A percentile compares a stretch with the other conserved stretches of the same genome.
phyloP scores from a whole-genome alignment of 2,888 invertebrate species.

The Caenorhabditis plicata region DNA sequence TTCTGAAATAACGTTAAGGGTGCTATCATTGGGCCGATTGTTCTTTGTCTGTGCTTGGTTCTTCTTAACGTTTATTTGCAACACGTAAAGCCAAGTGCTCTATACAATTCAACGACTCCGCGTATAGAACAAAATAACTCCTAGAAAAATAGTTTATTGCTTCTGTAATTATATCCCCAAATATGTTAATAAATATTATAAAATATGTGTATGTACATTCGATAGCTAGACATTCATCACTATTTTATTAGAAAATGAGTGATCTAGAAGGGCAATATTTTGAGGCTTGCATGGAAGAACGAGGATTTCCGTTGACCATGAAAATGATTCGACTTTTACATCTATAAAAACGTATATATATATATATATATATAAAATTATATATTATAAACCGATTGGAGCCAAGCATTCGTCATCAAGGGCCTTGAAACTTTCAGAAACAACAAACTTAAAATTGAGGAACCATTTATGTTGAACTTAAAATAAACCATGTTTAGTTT shows the following conservation, averaged over 20 bases:
- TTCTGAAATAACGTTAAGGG: slow-evolving; percentile 72
- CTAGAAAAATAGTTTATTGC: too few relatives aligned
- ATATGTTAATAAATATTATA: too few relatives aligned
- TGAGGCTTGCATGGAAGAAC: slow-evolving; percentile 85
- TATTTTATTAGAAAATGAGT: slow-evolving; percentile 23
- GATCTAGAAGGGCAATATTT: slow-evolving; percentile 40
- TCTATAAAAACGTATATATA: slow-evolving; percentile 66
- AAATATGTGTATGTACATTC: too few relatives aligned
- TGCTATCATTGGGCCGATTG: slow-evolving; percentile 90
- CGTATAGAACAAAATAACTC: slow-evolving; percentile 20
- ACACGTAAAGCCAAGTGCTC: slow-evolving; percentile 43
- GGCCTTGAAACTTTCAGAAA: slow-evolving; percentile 33
- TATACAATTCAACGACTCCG: slow-evolving; percentile 19
- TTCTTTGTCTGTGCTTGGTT: slow-evolving; percentile 90
- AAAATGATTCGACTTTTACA: slow-evolving; percentile 83
- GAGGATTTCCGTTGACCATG: slow-evolving; percentile 94
- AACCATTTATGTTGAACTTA: slow-evolving; percentile 82
- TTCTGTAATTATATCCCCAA: too few relatives aligned
- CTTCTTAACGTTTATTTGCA: slow-evolving; percentile 74
- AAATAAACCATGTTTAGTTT: neutral
- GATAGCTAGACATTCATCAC: slow-evolving; percentile 13
- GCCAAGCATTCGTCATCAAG: slow-evolving; percentile 18
- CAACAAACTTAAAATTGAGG: slow-evolving; percentile 91
- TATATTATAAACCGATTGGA: slow-evolving; percentile 17
- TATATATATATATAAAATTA: neutral